Evolutionary conservation across 2,113 vertebrate species (phyloP).

Genomic region (Ahaetulla prasina): DNA sequence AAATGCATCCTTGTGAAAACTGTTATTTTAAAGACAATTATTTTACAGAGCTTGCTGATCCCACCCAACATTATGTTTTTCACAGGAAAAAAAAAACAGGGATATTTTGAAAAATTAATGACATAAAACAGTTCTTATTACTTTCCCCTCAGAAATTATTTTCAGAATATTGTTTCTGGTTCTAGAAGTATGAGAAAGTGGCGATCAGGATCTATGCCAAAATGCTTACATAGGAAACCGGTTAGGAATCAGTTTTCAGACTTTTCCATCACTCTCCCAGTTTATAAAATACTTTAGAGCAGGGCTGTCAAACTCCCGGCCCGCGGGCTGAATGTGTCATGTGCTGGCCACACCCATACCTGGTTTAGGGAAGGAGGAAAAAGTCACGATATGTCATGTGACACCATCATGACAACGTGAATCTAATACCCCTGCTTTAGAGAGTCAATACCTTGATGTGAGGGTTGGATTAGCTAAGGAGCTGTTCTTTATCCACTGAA

Average conservation of each 20-base stretch:
- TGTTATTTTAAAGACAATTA: neutral
- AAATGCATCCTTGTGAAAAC: neutral
- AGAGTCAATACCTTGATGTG: neutral
- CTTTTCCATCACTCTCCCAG: neutral
- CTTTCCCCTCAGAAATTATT: neutral
- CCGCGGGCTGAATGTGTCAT: rapidly evolving
- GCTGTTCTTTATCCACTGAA: neutral
- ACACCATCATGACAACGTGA: too few relatives aligned
- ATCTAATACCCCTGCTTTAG: neutral
- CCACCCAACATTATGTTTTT: neutral
- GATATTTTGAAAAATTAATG: neutral
- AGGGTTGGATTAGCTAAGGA: neutral
- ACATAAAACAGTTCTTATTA: neutral
- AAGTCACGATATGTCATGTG: too few relatives aligned
- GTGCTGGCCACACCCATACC: too few relatives aligned
- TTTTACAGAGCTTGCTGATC: neutral
- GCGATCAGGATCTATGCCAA: neutral
- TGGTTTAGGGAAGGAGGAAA: too few relatives aligned
- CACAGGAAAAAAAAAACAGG: neutral
- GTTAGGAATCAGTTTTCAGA: neutral
- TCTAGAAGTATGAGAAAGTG: neutral
- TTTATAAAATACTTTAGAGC: neutral
- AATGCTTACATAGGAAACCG: neutral
- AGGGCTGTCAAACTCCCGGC: too few relatives aligned
- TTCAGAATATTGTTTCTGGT: neutral